A percentile compares a stretch with the other conserved stretches of the same genome.
These are phyloP conservation scores for Hydropsyche betteni DNA, from an alignment of 2,888 invertebrate species.

Conservation along the genomic window DNA sequence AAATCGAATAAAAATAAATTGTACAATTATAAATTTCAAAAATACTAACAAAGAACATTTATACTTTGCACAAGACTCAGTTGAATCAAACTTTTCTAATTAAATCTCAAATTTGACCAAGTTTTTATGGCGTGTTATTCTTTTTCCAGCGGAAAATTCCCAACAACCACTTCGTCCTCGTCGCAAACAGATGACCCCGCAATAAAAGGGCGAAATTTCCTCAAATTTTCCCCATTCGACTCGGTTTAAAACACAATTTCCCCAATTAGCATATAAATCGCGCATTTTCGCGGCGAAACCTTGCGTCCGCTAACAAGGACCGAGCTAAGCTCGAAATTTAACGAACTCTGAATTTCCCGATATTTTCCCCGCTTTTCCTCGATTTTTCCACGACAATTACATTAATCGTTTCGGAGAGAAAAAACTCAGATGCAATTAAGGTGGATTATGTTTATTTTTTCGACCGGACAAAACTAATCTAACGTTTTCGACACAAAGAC, in stretches of 20 bases:
- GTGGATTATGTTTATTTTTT: background rate
- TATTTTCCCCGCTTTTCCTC: no score
- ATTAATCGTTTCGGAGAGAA: no score
- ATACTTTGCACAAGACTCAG: background rate
- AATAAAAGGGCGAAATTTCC: background rate
- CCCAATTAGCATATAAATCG: slow-evolving; percentile 32
- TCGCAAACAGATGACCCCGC: slow-evolving; percentile 11
- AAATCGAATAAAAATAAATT: background rate
- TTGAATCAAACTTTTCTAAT: background rate
- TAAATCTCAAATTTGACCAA: background rate
- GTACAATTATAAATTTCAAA: background rate
- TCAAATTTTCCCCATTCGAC: slow-evolving; percentile 2
- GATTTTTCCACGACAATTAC: no score
- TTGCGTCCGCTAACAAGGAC: no score
- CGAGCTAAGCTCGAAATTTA: no score
- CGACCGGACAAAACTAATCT: slow-evolving; percentile 10
- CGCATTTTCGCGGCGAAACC: background rate
- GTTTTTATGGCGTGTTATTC: no score
- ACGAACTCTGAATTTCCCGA: no score
- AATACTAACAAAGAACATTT: background rate
- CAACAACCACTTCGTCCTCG: no score
- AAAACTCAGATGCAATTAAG: no score
- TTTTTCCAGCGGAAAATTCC: no score
- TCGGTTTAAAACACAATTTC: slow-evolving; percentile 18
- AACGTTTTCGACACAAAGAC: background rate